Percentiles rank a stretch among this genome's conserved stretches.
phyloP scores from a whole-genome alignment of 2,888 invertebrate species.

The Ennomos erosarius region DNA sequence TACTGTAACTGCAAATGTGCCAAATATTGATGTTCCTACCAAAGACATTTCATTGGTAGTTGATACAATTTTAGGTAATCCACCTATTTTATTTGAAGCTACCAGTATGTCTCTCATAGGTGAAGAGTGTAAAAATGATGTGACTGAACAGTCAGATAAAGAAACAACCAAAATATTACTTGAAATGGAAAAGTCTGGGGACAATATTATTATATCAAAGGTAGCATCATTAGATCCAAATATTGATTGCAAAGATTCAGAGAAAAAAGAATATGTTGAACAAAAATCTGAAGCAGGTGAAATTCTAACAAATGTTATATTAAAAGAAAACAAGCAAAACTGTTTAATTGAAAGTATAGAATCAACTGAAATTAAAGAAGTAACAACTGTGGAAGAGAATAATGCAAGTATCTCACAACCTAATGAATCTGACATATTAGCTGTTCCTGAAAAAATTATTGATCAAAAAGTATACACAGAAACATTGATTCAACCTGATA shows the following conservation, averaged over 20 bases:
- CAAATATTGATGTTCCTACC: neutral
- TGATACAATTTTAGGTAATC: neutral
- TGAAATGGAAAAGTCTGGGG: slow-evolving; percentile 18
- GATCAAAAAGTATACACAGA: neutral
- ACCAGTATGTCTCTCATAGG: slow-evolving; percentile 11
- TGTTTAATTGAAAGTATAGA: slow-evolving; percentile 10
- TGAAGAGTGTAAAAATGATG: slow-evolving; percentile 13
- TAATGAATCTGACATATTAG: neutral
- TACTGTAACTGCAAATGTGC: neutral
- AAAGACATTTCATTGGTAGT: neutral
- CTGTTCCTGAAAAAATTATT: neutral
- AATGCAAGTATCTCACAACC: neutral
- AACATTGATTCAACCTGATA: neutral
- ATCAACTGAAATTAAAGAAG: slow-evolving; percentile 6
- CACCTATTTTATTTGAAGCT: neutral
- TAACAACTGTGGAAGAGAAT: slow-evolving; percentile 1
- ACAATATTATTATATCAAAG: slow-evolving; percentile 3
- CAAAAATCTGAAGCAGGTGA: neutral
- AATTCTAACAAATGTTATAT: neutral
- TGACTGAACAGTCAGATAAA: slow-evolving; percentile 13
- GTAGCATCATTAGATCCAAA: neutral
- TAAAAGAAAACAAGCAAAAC: slow-evolving; percentile 4
- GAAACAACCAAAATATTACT: slow-evolving; percentile 19
- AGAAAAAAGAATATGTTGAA: slow-evolving; percentile 4
- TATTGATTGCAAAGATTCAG: neutral